Conservation (phyloP, 1,140 invertebrate genomes). For the Papilio helenus region DNA sequence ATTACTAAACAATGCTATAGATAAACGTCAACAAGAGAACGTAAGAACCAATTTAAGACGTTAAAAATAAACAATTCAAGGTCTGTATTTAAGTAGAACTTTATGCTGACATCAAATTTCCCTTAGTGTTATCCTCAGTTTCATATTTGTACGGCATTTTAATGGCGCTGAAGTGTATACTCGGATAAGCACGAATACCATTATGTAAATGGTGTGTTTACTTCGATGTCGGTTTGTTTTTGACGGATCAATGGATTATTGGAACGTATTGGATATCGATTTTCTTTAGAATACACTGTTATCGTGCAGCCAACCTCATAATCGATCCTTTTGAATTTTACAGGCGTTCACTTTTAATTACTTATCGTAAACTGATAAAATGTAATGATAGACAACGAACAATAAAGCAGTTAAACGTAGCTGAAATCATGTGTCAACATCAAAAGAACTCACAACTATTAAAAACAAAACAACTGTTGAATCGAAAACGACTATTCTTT, state of each 20-base stretch:
- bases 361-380: neutral
- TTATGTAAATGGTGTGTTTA: slow-evolving; percentile 21
- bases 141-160: neutral
- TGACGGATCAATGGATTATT: slow-evolving; percentile 20
- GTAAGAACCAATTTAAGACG: too few species aligned
- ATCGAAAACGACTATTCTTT: neutral
- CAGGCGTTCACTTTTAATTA: neutral
- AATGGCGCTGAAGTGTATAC: neutral
- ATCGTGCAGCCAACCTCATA: neutral
- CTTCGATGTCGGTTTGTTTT: slow-evolving; percentile 14
- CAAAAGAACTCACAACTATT: neutral
- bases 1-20: too few species aligned
- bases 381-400: neutral
- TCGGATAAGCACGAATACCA: slow-evolving; percentile 7
- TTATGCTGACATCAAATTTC: neutral
- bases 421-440: neutral
- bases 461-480: neutral
- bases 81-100: neutral
- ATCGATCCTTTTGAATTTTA: neutral
- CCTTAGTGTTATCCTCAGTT: neutral
- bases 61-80: neutral
- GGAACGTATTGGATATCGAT: slow-evolving; percentile 21
- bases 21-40: too few species aligned
- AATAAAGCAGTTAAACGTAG: neutral
- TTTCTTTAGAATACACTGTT: neutral